Base-by-base conservation (phyloP, 2,888 invertebrate genomes). In the Tetheella fluctuosa region DNA sequence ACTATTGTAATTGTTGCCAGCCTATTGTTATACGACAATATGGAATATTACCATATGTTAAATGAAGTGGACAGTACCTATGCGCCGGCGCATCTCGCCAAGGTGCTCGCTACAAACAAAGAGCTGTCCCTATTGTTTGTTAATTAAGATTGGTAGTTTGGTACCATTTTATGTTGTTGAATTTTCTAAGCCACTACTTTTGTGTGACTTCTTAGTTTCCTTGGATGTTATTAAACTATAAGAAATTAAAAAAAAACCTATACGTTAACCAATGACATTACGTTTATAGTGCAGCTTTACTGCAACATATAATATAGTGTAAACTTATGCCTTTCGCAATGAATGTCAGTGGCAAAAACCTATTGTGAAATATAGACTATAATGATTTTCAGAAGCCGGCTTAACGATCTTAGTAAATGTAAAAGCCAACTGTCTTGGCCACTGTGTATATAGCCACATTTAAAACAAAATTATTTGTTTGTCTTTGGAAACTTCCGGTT, bases 1-100 rank as follows among this genome's bases (percentile, higher is more conserved):
- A 76, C 81, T 69, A 90, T 89, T 88, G 88, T 89, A 81, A 85
- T 85, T 77, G 80, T 64, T 73, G 65, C 64, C 60, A 67, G 64
- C 69, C 73, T 71, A 85, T 85, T 85, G 81, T 85, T 68, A 71
- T 71, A 48, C 20, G 48, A 48, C 48, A 48, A 48, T 48, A 48
- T 48, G 10, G 20, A 70, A 62, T 81, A 82, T 86, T 85, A 81
- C 78, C 80, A 83, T 88, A 75, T 71, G 67, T 67, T 67, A 71
- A 70, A 63, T 64, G 64, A 62, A 65, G 58, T 59, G 54, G 54
- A 64, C 53, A 55, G 59, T 64, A 58, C 58, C 59, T 57, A 54
- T 57, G 57, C 61, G 48, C 55, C 66, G 54, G 57, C 61, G 64
- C 71, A 73, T 78, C 78, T 73, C 61, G 69, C 66, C 68, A 64